Evolutionary conservation across 2,113 vertebrate species (phyloP), one percentile per base, ranked within the genome.

Genomic region (Pachyramphus minor): DNA sequence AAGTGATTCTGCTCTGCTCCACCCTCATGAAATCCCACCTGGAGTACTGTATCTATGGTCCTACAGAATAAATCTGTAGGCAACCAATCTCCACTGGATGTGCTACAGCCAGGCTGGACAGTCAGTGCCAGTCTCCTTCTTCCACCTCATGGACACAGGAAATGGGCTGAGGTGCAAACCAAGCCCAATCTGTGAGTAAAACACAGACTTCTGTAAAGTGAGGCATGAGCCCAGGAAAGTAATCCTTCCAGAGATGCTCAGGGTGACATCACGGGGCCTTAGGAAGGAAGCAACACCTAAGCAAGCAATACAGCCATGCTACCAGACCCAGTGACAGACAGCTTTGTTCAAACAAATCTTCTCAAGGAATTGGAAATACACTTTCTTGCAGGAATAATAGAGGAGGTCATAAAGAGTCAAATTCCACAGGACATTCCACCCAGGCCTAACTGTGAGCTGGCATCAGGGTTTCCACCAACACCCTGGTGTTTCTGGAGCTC

Each of bases 201-300:
- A n/a, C 0, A 44, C 55, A 52, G 22, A 24, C 11, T 16, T 14
- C 35, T 42, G 14, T 6, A 12, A 27, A 39, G 21, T 1, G 17
- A 49, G 28, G 3, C 56, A 44, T 8, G 49, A 56, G 2, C 15
- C 21, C 4, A 0, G 0, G 14, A 17, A 11, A 25, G 31, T 7
- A 49, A 35, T 18, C 27, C 69, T 71, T 49, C 42, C 45, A 47
- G 0, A 31, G 37, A 39, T 22, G 64, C 9, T 67, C 41, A 6
- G 20, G 13, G 2, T 24, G 73, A 45, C 15, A 23, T 17, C n/a
- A 45, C 59, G 33, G 11, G 6, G 25, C 79, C 17, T 55, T 3
- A 11, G 42, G 50, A 47, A 56, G 59, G 78, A 87, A 71, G 39
- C 42, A 63, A 8, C 47, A 67, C 3, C 37, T 2, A 12, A 77